These are phyloP conservation scores for Drosophila dunni DNA, from an alignment of 1,140 invertebrate species.

Conservation along the genomic window DNA sequence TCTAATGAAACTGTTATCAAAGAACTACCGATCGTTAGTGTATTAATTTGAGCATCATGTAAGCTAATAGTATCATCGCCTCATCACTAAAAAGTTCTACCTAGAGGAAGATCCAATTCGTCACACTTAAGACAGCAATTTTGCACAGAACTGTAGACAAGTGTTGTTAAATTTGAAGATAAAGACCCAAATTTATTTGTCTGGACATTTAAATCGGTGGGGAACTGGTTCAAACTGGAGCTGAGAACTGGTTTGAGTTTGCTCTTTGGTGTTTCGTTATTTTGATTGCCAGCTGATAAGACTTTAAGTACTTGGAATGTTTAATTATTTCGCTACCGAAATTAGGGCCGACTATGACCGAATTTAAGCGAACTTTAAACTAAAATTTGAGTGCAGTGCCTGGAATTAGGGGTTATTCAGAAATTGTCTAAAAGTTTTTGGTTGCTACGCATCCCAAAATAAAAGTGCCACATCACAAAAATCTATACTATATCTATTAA, in stretches of 20 bases:
- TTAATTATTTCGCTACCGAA: constrained; percentile 2
- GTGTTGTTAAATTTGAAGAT: background rate
- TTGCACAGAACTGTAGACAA: constrained; percentile 1
- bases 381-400: constrained; percentile 21
- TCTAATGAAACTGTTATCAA: no score
- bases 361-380: constrained; percentile 37
- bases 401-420: constrained; percentile 2
- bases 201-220: background rate
- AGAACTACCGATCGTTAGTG: no score
- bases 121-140: constrained; percentile 17
- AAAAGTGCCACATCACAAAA: constrained; percentile 28
- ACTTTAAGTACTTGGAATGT: constrained; percentile 14
- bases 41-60: no score
- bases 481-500: constrained; percentile 20
- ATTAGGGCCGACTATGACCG: constrained; percentile 42
- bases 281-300: constrained; percentile 52
- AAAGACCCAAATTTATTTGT: constrained; percentile 4
- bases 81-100: no score
- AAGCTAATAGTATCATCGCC: no score
- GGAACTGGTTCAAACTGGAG: constrained; percentile 47
- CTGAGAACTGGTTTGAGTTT: constrained; percentile 36
- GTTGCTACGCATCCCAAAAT: constrained; percentile 62
- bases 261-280: background rate
- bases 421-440: constrained; percentile 28
- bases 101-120: background rate